Evolutionary conservation across 2,113 vertebrate genomes (phyloP), one percentile per base, ranked within the genome.

Genomic region (Lanius ludovicianus): DNA sequence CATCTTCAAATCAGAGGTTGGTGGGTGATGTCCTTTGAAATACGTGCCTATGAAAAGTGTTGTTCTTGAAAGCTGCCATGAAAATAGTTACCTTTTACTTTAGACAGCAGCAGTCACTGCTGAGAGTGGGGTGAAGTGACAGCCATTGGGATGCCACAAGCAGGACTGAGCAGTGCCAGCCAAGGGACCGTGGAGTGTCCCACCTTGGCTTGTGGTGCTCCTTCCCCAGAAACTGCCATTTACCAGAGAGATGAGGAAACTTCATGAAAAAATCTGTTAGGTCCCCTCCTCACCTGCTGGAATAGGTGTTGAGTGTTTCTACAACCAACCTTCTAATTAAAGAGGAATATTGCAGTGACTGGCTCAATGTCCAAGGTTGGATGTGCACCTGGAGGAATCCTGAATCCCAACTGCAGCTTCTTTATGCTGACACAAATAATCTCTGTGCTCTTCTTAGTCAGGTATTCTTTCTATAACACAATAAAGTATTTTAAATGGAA

Each of bases 401-500:
- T 35, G 53, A 88, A 74, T 71, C 68, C 64, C 67, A 55, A 12
- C 6, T 90, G n/a, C 42, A 18, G 33, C 60, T 82, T 85, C 46
- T 75, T 93, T 52, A 25, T 25, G 39, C 44, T 84, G 76, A 62
- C 59, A 64, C 56, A 55, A 77, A 62, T 65, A 74, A 77, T 62
- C 69, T 50, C 7, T 28, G 19, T 28, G 60, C 30, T 84, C 37
- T 74, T 19, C 81, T 87, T 88, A 53, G 19, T 33, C 78, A 79
- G 47, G 81, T 88, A 83, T 62, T 83, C 74, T 53, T 78, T 75
- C 88, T 60, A 11, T 84, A 85, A 94, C 82, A 68, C 49, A 90
- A 65, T 95, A 88, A 95, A 97, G 91, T 82, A 84, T 57, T 96
- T 95, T n/a, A 87, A 91, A 52, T 80, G 69, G 91, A 92, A 56